Base-by-base conservation (phyloP, 2,888 invertebrate genomes). In the Drosophila anceps region DNA sequence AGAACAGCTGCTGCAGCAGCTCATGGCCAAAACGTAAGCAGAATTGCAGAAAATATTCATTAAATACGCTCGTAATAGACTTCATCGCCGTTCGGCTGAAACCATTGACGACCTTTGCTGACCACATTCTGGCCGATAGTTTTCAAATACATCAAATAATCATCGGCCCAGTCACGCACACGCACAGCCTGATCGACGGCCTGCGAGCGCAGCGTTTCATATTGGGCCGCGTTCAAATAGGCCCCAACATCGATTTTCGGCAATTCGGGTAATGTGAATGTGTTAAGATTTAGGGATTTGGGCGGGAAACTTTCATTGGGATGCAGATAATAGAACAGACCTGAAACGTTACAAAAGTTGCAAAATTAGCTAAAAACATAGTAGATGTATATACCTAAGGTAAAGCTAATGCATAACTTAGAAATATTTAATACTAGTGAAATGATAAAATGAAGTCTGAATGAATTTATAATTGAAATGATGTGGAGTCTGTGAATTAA, bases 51-150 rank as follows among this genome's bases (percentile, higher is more conserved):
- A 79, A 39, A 15, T 74, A 37, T 31, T 67, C 72, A 24, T 77
- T 90, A 92, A 65, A 90, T 57, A 69, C 91, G 91, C 76, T 91
- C 91, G 69, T 83, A 91, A 73, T 91, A 73, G 68, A 88, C 79
- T 65, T 90, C 86, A 69, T 88, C 69, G 41, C 66, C 55, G 44
- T 64, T 55, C 54, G 82, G 62, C 68, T 87, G 87, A 85, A 92
- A 91, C n/a, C 94, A 92, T 86, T 92, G 93, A 79, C 92, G 91
- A 79, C 94, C 90, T 76, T 94, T 94, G 64, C 94, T 93, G 64
- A 92, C 92, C 73, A 95, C 93, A 88, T 95, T 95, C 12, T 93
- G 93, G 0, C 94, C 94, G 0, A 95, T 94, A 0, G 94, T 93
- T 59, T 92, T 92, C 29, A 94, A 81, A 79, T 95, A 95, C 39